Evolutionary conservation across 2,888 invertebrate species (phyloP), one percentile per base, ranked within the genome.

Genomic region (Syrista parreyssii): DNA sequence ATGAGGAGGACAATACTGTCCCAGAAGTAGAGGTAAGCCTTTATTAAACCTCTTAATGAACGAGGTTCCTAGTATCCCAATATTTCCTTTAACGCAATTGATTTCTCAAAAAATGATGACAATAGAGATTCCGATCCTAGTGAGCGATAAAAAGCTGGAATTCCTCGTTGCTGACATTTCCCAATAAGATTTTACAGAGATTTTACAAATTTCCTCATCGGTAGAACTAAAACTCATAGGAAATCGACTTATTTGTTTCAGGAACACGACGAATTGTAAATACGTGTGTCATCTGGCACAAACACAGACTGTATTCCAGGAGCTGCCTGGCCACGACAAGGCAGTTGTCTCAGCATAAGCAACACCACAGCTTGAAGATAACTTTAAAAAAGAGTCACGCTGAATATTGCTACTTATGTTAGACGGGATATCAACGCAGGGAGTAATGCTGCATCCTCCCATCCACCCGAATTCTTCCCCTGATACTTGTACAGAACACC

Each of bases 1-100:
- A 94, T 75, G 94, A 94, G 9, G 94, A 95, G 80, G 95, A 95
- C 83, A 94, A 95, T 83, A 92, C 94, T 76, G 90, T 91, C 82
- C 92, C 92, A 83, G 92, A 92, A 86, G 91, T 92, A 79, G 93
- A 93, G 88, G 93, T 92, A 85, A 33, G 9, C 23, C 9, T 55
- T 55, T 23, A 15, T 40, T 40, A 40, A 40, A 40, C 6, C 40
- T 6, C 23, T 40, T 15, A 55, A 9, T 55, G 6, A 23, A 23
- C 9, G 9, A 9, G 55, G 23, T 23, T 55, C 6, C 9, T 9
- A 55, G 9, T 55, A 23, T 55, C 55, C 55, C 9, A 23, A 2
- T 55, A 23, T 55, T 55, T 55, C 2, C 23, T 55, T 23, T 55
- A 2, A 2, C 9, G 2, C 55, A 23, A 23, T 55, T 55, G 23